Evolutionary conservation across 2,888 invertebrate genomes (phyloP).

Genomic region (Metalampra italica): DNA sequence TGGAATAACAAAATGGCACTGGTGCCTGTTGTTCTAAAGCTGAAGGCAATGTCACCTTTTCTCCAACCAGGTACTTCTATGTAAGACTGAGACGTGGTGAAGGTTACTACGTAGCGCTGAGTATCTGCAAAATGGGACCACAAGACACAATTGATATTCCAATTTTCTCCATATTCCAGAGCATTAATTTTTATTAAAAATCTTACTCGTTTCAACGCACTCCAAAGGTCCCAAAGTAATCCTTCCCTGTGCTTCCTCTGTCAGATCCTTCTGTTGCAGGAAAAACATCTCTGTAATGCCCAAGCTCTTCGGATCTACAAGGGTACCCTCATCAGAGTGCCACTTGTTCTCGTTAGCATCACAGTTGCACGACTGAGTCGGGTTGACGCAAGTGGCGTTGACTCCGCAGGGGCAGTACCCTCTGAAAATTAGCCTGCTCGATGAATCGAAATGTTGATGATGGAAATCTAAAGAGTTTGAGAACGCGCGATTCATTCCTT

Average conservation of each 20-base stretch:
- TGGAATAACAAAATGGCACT: conserved; percentile 94
- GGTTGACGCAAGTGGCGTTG: conserved; percentile 89
- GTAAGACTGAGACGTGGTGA: conserved; percentile 94
- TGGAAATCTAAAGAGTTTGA: background rate
- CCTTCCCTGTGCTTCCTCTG: conserved; percentile 89
- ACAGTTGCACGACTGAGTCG: conserved; percentile 92
- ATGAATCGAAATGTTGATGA: conserved; percentile 15
- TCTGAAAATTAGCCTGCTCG: conserved; percentile 54
- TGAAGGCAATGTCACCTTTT: conserved; percentile 94
- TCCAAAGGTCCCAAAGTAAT: conserved; percentile 94
- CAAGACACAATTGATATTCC: no score
- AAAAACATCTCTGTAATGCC: conserved; percentile 96
- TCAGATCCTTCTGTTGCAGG: conserved; percentile 89
- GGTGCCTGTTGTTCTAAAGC: conserved; percentile 94
- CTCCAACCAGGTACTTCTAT: conserved; percentile 96
- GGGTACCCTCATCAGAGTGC: conserved; percentile 93
- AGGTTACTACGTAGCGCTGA: conserved; percentile 94
- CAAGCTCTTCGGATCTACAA: conserved; percentile 87
- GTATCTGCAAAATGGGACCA: conserved; percentile 81
- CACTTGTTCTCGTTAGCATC: conserved; percentile 92
- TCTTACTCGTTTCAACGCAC: conserved; percentile 95
- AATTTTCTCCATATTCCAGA: no score
- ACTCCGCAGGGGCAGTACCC: conserved; percentile 87
- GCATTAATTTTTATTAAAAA: no score
- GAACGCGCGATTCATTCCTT: background rate